phyloP scores from a whole-genome alignment of 2,113 vertebrate genomes.

The Bostrychus sinensis region DNA sequence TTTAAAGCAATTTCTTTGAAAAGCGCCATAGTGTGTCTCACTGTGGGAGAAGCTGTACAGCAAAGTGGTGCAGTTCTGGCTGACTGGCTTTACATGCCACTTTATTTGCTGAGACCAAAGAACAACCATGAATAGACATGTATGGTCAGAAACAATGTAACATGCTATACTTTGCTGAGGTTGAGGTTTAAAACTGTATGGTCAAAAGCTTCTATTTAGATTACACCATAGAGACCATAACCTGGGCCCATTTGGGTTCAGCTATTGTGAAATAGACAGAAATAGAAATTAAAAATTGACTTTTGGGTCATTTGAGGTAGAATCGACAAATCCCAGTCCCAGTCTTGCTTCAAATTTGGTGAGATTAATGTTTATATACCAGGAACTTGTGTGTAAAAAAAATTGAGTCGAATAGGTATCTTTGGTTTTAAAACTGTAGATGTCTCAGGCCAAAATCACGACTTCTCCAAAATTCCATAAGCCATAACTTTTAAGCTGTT shows the following conservation, averaged over 20 bases:
- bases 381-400: too few relatives aligned
- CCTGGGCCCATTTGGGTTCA: neutral
- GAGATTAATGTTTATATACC: too few relatives aligned
- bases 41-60: conserved; percentile 17
- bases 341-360: too few relatives aligned
- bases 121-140: conserved; percentile 34
- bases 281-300: too few relatives aligned
- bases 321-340: too few relatives aligned
- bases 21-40: neutral
- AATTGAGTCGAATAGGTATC: too few relatives aligned
- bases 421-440: too few relatives aligned
- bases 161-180: conserved; percentile 23
- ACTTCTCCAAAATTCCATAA: too few relatives aligned
- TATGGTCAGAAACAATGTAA: conserved; percentile 13
- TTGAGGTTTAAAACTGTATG: conserved; percentile 10
- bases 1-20: neutral
- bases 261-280: too few relatives aligned
- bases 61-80: conserved; percentile 18
- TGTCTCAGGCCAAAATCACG: too few relatives aligned
- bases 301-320: too few relatives aligned
- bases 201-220: conserved; percentile 13
- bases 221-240: neutral
- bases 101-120: conserved; percentile 41
- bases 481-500: too few relatives aligned
- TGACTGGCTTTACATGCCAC: conserved; percentile 36